Base-by-base conservation (phyloP, 2,888 invertebrate genomes). In the Ochlodes sylvanus region DNA sequence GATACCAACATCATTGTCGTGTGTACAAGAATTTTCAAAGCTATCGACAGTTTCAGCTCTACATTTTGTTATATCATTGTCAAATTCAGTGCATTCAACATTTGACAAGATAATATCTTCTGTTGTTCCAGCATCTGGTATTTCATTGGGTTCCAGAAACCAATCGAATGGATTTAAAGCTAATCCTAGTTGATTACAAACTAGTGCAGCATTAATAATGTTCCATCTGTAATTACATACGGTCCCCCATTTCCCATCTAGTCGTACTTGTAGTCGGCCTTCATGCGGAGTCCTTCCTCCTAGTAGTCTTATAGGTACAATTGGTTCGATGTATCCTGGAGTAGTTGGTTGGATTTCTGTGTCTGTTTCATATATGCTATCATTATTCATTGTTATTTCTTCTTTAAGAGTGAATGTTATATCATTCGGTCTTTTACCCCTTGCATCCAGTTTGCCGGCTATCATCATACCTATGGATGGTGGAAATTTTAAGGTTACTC, bases 181-280 rank as follows among this genome's bases (percentile, higher is more conserved):
- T 71, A 98, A 94, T 0, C 99, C 99, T 72, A 99, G 90, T 87
- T 99, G 99, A 86, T 99, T 97, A 80, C 99, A 99, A 0, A 98
- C 98, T 58, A 99, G 89, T 0, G 98, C 98, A 0, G 99, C 98
- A 81, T 98, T 97, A 54, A 96, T 94, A 19, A 98, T 96, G 55
- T 96, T 98, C 99, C 99, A 99, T 56, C 97, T 97, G 83, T 99
- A 98, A 88, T 98, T 98, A 84, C 99, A 99, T 0, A 99, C 98
- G 0, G 99, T 99, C 42, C 99, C 99, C 99, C 99, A 99, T 83
- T 96, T 95, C 0, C 96, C 96, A 69, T 97, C 95, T 9, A 99
- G 93, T 78, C 96, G 95, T 0, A 99, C 95, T 93, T 98, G 97
- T 44, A 98, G 85, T 74, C 99, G 94, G 0, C 99, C 99, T 92